Base-by-base conservation (phyloP, 1,140 invertebrate genomes). In the Drosophila athabasca region DNA sequence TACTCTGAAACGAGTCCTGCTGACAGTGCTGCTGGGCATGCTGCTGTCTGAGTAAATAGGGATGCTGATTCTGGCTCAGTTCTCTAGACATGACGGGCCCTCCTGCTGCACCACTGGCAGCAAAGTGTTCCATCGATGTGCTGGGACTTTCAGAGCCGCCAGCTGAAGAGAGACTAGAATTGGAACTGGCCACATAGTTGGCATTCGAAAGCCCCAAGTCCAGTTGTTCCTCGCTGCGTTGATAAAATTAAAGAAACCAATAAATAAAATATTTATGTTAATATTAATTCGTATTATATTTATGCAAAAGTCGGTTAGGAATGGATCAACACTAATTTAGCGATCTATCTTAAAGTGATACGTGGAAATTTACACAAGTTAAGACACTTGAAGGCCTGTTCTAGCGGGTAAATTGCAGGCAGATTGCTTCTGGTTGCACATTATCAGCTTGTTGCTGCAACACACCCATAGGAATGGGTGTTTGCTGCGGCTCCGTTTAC, bases 81-180 rank as follows among this genome's bases (percentile, higher is more conserved):
- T 39, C 48, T 59, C 45, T 69, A 19, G 72, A 24, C 35, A 44
- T 29, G 88, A 59, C 44, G 9, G 64, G 31, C 9, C 31, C 31
- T 1, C 43, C 65, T 6, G 66, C 62, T 8, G 70, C 72, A 19
- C 66, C 79, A n/a, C 93, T 88, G 17, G 55, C 93, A 8, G 71
- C 92, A 39, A 94, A 93, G 59, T 94, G 93, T 79, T 94, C 93
- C 87, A 94, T 90, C 62, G 93, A 94, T 11, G 92, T 93, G 70
- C 93, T 93, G 26, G 92, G 93, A 82, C 93, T 94, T 64, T 94
- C 93, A 70, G 93, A 87, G 53, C 93, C 93, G 62, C 93, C 92
- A 62, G 92, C 93, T 13, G 93, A 94, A 54, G 93, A 91, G 52
- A 93, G 84, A 91, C 91, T 92, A 90, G 91, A 92, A 88, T 85